These are phyloP conservation scores for Epinephelus coioides DNA, from an alignment of 2,797 vertebrate species.

Conservation along the genomic window DNA sequence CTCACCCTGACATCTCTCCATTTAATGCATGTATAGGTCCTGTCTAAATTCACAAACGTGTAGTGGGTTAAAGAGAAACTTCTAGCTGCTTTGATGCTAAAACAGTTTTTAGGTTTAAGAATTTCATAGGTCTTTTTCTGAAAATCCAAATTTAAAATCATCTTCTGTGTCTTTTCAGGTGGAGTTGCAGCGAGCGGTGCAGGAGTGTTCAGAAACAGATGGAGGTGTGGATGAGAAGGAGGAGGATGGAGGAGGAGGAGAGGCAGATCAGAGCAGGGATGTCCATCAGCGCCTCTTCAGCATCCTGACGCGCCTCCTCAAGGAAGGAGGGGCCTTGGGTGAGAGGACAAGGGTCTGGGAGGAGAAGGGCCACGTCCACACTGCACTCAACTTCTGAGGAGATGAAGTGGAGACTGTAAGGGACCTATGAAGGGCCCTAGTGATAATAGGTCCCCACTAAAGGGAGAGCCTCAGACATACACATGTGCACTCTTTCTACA, in stretches of 20 bases:
- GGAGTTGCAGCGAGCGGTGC: constrained; percentile 90
- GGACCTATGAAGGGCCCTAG: too few relatives aligned
- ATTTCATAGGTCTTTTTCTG: too few relatives aligned
- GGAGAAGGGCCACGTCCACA: constrained; percentile 68
- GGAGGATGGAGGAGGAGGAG: constrained; percentile 10
- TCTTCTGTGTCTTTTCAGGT: constrained; percentile 54
- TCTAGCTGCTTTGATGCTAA: too few relatives aligned
- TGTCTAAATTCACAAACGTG: too few relatives aligned
- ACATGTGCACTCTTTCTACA: too few relatives aligned
- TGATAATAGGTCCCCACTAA: too few relatives aligned
- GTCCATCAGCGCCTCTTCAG: constrained; percentile 81
- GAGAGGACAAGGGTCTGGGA: constrained; percentile 54
- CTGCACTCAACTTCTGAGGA: constrained; percentile 79
- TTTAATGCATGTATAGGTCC: too few relatives aligned
- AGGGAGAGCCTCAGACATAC: neutral
- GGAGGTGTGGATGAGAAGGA: constrained; percentile 15
- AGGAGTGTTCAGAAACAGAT: constrained; percentile 87
- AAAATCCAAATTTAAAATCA: too few relatives aligned
- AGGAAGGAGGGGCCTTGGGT: constrained; percentile 78
- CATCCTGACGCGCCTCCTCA: constrained; percentile 88
- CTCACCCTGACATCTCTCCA: too few relatives aligned
- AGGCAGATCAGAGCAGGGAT: neutral
- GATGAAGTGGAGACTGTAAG: neutral
- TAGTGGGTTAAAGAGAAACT: too few relatives aligned
- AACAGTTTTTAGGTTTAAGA: too few relatives aligned